Evolutionary conservation across 2,888 invertebrate species (phyloP).

Genomic region (Exocentrus adspersus): DNA sequence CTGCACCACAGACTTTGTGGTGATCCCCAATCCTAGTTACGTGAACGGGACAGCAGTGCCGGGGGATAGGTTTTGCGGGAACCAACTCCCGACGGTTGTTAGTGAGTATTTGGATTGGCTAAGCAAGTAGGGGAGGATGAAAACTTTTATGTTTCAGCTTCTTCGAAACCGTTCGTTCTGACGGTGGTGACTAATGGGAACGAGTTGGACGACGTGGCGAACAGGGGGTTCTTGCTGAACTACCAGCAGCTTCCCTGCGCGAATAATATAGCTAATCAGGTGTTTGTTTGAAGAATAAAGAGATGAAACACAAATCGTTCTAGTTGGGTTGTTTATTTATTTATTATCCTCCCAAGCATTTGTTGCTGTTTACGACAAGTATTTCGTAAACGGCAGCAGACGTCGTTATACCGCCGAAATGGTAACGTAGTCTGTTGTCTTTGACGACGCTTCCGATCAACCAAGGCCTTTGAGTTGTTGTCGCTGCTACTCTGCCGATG

Average conservation of each 20-base stretch:
- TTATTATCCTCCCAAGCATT: no score
- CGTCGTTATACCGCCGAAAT: neutral
- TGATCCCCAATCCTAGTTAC: conserved; percentile 74
- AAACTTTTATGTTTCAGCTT: no score
- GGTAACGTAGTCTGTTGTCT: neutral
- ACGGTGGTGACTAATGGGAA: conserved; percentile 75
- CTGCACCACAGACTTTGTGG: conserved; percentile 78
- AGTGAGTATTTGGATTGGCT: no score
- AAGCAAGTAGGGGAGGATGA: no score
- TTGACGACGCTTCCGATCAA: conserved; percentile 5
- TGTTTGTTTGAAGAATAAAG: neutral
- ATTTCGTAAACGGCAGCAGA: conserved; percentile 1
- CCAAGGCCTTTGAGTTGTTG: neutral
- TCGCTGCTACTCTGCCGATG: conserved; percentile 7
- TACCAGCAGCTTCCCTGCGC: neutral
- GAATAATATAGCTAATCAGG: neutral
- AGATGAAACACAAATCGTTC: neutral
- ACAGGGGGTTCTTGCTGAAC: conserved; percentile 77
- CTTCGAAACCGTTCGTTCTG: conserved; percentile 76
- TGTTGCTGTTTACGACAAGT: conserved; percentile 7
- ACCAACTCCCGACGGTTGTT: conserved; percentile 73
- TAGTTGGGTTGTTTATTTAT: no score
- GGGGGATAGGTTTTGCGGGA: conserved; percentile 81
- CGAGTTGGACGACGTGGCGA: conserved; percentile 74
- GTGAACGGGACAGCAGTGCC: conserved; percentile 59